Conservation (phyloP, 2,113 vertebrate species). For the Lagopus muta region DNA sequence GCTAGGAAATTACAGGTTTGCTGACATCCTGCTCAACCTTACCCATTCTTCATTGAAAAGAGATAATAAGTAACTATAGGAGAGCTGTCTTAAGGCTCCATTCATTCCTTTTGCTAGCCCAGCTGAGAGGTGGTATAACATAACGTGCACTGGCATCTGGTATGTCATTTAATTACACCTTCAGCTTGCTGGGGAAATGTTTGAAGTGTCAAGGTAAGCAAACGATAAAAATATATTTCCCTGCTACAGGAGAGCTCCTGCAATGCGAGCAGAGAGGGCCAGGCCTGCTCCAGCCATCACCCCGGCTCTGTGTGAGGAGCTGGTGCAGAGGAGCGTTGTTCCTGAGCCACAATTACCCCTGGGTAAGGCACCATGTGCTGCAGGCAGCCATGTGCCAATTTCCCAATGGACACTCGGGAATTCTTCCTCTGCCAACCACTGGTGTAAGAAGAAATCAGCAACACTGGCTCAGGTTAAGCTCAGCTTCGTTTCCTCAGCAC, state of each 20-base stretch:
- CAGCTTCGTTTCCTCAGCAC: background rate
- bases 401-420: background rate
- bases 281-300: background rate
- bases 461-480: background rate
- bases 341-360: background rate
- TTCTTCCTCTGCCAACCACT: background rate
- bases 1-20: conserved; percentile 69
- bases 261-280: background rate
- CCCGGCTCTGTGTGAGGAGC: background rate
- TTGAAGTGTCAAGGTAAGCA: conserved; percentile 63
- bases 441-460: background rate
- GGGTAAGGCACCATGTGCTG: conserved; percentile 38
- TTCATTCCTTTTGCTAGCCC: conserved; percentile 41
- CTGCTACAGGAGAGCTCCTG: background rate
- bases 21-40: conserved; percentile 62
- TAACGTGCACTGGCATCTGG: conserved; percentile 39
- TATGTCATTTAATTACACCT: conserved; percentile 60
- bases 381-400: background rate
- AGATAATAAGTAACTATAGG: conserved; percentile 64
- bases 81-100: conserved; percentile 59
- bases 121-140: conserved; percentile 39
- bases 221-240: conserved; percentile 44
- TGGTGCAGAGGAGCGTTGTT: background rate
- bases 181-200: conserved; percentile 37
- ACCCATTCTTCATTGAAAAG: conserved; percentile 67